A percentile compares a stretch with the other conserved stretches of the same genome.
Evolutionary conservation across 1,140 invertebrate species (phyloP).

Genomic region (Calephelis virginiensis): DNA sequence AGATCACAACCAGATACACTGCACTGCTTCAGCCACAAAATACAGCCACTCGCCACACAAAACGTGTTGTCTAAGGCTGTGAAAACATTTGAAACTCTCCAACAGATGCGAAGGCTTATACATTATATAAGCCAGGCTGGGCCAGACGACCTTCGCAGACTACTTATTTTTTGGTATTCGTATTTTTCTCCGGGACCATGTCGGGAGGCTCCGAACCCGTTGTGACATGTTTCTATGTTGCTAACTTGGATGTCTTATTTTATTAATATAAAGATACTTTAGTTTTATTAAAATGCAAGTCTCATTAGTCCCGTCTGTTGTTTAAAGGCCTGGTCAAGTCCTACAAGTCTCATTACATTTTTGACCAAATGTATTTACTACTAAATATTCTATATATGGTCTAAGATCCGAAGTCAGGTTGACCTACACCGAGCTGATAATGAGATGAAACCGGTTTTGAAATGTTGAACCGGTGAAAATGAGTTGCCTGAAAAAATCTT

Average conservation of each 20-base stretch:
- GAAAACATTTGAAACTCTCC: not conserved
- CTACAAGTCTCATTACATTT: too few relatives aligned
- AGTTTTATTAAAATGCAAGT: not conserved
- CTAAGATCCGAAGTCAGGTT: too few relatives aligned
- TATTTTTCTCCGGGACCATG: conserved; percentile 9
- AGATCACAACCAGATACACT: too few relatives aligned
- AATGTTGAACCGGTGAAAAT: too few relatives aligned
- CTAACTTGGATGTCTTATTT: conserved; percentile 2
- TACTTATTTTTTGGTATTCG: conserved; percentile 15
- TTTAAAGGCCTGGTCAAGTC: too few relatives aligned
- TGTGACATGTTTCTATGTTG: conserved; percentile 26
- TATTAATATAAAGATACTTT: not conserved
- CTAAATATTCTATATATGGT: too few relatives aligned
- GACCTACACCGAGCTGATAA: too few relatives aligned
- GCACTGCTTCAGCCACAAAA: too few relatives aligned
- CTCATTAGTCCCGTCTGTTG: too few relatives aligned
- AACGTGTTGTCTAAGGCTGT: not conserved
- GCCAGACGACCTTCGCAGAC: conserved; percentile 11
- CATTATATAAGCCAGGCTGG: not conserved
- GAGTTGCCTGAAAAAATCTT: too few relatives aligned
- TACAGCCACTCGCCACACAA: not conserved
- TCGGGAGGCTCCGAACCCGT: conserved; percentile 22
- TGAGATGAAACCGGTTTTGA: too few relatives aligned
- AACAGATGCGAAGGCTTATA: conserved; percentile 1
- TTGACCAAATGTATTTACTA: too few relatives aligned